phyloP scores from a whole-genome alignment of 2,888 invertebrate genomes.

The Synanthedon formicaeformis region DNA sequence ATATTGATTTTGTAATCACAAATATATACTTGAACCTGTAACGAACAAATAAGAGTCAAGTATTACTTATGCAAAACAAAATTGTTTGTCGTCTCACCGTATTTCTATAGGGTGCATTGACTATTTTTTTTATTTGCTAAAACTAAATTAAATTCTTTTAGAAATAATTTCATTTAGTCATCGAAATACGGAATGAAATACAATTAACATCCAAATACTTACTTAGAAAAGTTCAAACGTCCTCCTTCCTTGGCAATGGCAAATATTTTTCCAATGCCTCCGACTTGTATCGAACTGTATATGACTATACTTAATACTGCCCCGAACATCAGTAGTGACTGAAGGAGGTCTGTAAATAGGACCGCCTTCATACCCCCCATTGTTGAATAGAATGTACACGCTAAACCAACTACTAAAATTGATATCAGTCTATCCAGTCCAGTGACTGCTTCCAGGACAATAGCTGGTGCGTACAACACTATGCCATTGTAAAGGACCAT shows the following conservation, averaged over 20 bases:
- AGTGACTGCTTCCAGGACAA: constrained; percentile 89
- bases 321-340: constrained; percentile 86
- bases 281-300: constrained; percentile 77
- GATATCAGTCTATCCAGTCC: constrained; percentile 80
- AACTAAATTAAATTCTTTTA: too few species aligned
- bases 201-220: constrained; percentile 19
- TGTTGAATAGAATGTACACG: constrained; percentile 88
- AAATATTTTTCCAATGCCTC: constrained; percentile 80
- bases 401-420: constrained; percentile 79
- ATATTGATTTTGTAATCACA: too few species aligned
- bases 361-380: constrained; percentile 94
- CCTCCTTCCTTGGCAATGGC: constrained; percentile 75
- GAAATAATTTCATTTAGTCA: too few species aligned
- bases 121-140: too few species aligned
- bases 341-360: constrained; percentile 86
- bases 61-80: too few species aligned
- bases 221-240: constrained; percentile 79
- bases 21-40: too few species aligned
- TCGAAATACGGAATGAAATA: too few species aligned
- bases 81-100: too few species aligned
- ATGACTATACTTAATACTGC: constrained; percentile 84
- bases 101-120: too few species aligned
- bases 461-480: constrained; percentile 92
- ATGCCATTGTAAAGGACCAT: constrained; percentile 93
- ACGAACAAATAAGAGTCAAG: too few species aligned